phyloP scores from a whole-genome alignment of 2,888 invertebrate species.

The Pardosa pseudoannulata region DNA sequence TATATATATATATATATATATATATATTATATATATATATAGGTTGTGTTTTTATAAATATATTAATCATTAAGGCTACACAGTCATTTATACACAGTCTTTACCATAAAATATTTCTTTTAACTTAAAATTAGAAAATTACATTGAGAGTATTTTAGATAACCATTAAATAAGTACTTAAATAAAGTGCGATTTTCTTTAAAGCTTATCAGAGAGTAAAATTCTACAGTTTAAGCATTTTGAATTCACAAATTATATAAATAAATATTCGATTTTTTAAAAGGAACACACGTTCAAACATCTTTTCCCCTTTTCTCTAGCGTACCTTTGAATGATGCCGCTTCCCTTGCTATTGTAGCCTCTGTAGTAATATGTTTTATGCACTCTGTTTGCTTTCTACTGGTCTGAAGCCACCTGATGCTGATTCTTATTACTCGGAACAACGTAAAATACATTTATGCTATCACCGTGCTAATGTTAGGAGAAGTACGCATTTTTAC shows the following conservation, averaged over 20 bases:
- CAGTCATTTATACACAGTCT: no score
- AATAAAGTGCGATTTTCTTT: background rate
- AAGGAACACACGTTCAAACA: background rate
- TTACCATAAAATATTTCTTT: no score
- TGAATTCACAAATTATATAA: background rate
- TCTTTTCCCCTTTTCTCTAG: background rate
- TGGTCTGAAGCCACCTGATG: background rate
- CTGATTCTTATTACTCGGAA: background rate
- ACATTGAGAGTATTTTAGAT: no score
- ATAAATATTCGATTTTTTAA: no score
- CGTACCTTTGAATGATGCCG: background rate
- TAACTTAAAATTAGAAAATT: no score
- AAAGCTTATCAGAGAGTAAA: background rate
- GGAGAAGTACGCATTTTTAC: no score
- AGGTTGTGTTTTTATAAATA: no score
- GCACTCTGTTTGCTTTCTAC: background rate
- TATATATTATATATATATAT: no score
- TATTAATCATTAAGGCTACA: no score
- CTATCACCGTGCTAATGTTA: background rate
- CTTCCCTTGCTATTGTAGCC: background rate
- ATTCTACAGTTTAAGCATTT: background rate
- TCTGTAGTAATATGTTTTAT: background rate
- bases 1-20: no score
- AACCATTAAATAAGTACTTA: background rate
- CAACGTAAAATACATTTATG: background rate